These are phyloP conservation scores for Sturnus vulgaris DNA, from an alignment of 2,113 vertebrate species.

Conservation along the genomic window DNA sequence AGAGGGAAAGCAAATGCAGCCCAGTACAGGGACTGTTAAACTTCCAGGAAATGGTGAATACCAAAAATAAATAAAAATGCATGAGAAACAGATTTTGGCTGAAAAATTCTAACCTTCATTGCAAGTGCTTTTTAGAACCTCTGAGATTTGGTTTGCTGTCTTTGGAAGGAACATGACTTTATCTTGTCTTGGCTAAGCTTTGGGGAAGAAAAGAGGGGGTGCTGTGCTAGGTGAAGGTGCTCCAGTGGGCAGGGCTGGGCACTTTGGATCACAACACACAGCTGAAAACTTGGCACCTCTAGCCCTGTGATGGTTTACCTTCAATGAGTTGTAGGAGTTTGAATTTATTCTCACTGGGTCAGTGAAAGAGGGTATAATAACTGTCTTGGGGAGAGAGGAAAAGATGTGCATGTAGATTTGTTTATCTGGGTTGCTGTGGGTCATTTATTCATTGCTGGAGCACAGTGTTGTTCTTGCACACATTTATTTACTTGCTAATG, in stretches of 20 bases:
- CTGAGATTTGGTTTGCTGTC: neutral
- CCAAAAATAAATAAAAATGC: neutral
- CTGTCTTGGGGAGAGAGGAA: neutral
- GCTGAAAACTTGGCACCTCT: neutral
- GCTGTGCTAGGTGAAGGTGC: neutral
- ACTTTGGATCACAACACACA: neutral
- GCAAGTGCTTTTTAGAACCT: neutral
- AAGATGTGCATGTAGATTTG: neutral
- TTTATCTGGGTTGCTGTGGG: neutral
- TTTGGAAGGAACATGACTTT: neutral
- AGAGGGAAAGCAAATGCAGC: neutral
- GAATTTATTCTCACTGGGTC: neutral
- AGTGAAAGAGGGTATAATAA: neutral
- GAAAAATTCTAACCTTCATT: neutral
- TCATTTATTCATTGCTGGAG: neutral
- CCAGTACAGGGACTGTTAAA: neutral
- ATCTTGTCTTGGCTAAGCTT: neutral
- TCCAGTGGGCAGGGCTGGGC: accelerated
- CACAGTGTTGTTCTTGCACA: neutral
- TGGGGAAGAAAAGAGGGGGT: neutral
- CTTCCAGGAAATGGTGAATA: slow-evolving; percentile 5
- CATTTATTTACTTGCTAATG: neutral
- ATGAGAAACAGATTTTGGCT: neutral
- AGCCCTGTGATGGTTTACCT: neutral
- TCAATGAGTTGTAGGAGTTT: neutral